Percentiles rank a stretch among this genome's conserved stretches.
Evolutionary conservation across 2,113 vertebrate species (phyloP).

Genomic region (Eira barbara): DNA sequence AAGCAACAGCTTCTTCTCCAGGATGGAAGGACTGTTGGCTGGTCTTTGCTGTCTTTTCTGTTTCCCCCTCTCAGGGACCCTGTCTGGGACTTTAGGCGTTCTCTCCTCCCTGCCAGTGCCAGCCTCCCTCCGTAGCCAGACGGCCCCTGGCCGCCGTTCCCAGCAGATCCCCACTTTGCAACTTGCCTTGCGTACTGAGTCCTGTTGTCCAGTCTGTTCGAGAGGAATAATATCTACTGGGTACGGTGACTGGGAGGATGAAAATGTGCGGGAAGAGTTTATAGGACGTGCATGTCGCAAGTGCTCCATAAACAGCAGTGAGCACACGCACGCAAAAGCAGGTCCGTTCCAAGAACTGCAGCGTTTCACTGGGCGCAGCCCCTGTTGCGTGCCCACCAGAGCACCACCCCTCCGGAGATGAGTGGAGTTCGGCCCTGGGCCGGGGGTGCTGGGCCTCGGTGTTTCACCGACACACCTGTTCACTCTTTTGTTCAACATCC

Average conservation of each 20-base stretch:
- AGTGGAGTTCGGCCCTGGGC: no score
- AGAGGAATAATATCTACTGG: neutral
- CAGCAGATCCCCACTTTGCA: neutral
- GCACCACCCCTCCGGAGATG: fast-evolving
- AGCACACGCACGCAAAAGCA: no score
- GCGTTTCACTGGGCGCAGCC: no score
- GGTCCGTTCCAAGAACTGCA: fast-evolving
- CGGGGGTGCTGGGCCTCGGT: fast-evolving
- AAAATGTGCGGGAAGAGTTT: fast-evolving
- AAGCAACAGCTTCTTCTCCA: neutral
- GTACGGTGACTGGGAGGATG: neutral
- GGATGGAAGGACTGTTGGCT: neutral
- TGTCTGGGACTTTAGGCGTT: neutral
- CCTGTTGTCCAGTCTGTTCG: neutral
- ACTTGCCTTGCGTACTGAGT: neutral
- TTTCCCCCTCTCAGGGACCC: fast-evolving
- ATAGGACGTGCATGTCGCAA: neutral
- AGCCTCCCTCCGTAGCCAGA: neutral
- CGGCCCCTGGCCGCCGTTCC: neutral
- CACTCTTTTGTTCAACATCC: neutral
- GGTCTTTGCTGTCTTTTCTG: neutral
- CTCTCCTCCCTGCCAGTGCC: neutral
- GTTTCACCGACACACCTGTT: fast-evolving
- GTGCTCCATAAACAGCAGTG: neutral
- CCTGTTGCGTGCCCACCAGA: neutral